These are phyloP conservation scores for Acanthopleura granulata DNA, from an alignment of 2,888 invertebrate genomes.

Conservation along the genomic window DNA sequence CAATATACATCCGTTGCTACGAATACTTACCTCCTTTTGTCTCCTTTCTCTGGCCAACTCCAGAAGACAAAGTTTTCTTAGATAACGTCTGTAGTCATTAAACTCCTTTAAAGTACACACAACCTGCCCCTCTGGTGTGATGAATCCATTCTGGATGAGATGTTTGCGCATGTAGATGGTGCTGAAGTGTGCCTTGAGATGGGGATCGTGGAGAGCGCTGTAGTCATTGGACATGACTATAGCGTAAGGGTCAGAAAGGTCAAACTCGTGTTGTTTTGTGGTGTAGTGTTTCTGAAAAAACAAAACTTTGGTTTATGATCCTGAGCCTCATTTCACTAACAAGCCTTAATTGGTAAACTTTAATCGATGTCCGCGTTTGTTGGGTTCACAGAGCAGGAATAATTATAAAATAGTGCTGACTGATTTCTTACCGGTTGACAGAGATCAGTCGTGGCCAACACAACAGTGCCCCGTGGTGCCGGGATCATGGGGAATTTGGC, in stretches of 20 bases:
- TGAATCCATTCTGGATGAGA: conserved; percentile 70
- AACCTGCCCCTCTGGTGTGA: conserved; percentile 75
- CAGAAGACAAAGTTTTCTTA: conserved; percentile 60
- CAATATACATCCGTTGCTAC: too few relatives aligned
- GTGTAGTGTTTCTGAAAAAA: conserved; percentile 42
- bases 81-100: conserved; percentile 76
- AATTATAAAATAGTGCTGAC: background rate
- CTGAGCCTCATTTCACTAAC: too few relatives aligned
- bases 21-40: conserved; percentile 23
- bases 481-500: conserved; percentile 74
- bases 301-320: too few relatives aligned
- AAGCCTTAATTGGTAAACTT: too few relatives aligned
- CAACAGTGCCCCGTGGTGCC: conserved; percentile 72
- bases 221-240: conserved; percentile 50
- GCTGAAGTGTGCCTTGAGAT: conserved; percentile 48
- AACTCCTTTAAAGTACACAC: conserved; percentile 78
- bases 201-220: conserved; percentile 59
- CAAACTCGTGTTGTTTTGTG: conserved; percentile 51
- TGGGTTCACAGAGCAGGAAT: background rate
- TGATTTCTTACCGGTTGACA: conserved; percentile 66
- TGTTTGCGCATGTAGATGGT: conserved; percentile 40
- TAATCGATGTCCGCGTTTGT: too few relatives aligned
- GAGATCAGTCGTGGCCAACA: conserved; percentile 73
- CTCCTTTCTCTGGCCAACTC: conserved; percentile 42
- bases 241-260: conserved; percentile 55